Base-by-base conservation (phyloP, 1,140 invertebrate species). In the Anastatus disparis region DNA sequence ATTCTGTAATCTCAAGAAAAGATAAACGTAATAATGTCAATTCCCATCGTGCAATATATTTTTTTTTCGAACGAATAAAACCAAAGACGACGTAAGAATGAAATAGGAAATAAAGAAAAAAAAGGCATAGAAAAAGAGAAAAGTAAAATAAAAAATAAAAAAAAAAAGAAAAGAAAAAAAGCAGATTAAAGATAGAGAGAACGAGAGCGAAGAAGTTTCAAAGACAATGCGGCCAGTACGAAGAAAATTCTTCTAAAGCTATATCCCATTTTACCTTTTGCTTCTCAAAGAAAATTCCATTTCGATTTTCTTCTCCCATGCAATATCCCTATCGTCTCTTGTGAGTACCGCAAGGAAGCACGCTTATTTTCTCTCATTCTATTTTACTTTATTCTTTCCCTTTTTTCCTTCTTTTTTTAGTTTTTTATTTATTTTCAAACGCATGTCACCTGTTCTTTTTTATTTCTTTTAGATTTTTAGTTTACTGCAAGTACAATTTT, bases 281-380 rank as follows among this genome's bases (percentile, higher is more conserved):
- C n/a, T n/a, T 65, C 66, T 74, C 52, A 59, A 76, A 73, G 52
- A 53, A 56, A 65, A 61, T 53, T 64, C 62, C 58, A 55, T 70
- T 67, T 63, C 62, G 67, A 20, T 44, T 59, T 59, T 61, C 22
- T 13, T 26, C n/a, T n/a, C n/a, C 48, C 48, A 13, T 70, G 61
- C 63, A 67, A 66, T 63, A 38, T 70, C 65, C 53, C 42, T n/a
- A n/a, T n/a, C n/a, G n/a, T n/a, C n/a, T n/a, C n/a, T n/a, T 3
- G 10, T 15, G 15, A 15, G 56, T 29, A 24, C 68, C 40, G 17
- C 48, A 27, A 15, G 20, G 50, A 67, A 27, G 3, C 38, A 20
- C 10, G 20, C 71, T 59, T 59, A 74, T 75, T 71, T 65, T 55
- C 52, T 58, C 42, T 17, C 27, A 1, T 58, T 20, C 17, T 29